A percentile compares a stretch with the other conserved stretches of the same genome.
Conservation (phyloP, 2,888 invertebrate genomes). For the Machimus rusticus region DNA sequence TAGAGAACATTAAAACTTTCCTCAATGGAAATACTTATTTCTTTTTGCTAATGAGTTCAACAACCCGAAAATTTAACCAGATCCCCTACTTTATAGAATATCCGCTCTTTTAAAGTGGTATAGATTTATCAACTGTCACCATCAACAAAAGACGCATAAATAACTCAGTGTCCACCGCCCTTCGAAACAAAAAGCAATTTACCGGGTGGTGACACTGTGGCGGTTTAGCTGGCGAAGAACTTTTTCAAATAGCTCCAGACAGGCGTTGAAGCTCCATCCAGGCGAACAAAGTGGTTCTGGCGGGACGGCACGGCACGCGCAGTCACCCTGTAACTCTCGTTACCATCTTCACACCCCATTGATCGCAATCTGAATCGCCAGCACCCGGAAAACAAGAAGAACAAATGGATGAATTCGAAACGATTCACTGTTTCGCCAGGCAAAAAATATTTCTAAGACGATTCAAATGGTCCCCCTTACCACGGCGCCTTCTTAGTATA, state of each 20-base stretch:
- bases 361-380: slow-evolving; percentile 16
- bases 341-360: slow-evolving; percentile 34
- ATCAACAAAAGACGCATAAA: background rate
- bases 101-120: background rate
- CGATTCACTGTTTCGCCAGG: background rate
- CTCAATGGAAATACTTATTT: background rate
- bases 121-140: background rate
- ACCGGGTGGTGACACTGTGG: slow-evolving; percentile 5
- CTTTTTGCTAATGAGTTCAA: background rate
- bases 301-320: background rate
- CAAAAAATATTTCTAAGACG: background rate
- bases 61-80: background rate
- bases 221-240: background rate
- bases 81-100: background rate
- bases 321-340: background rate
- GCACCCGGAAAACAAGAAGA: slow-evolving; percentile 15
- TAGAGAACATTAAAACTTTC: background rate
- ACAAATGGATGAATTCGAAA: background rate
- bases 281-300: background rate
- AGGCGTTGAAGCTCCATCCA: background rate
- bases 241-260: background rate
- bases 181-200: background rate
- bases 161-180: background rate
- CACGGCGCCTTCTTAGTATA: background rate
- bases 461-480: background rate